Percentiles rank a stretch among this genome's conserved stretches.
Evolutionary conservation across 2,113 vertebrate genomes (phyloP).

Genomic region (Jaculus jaculus): DNA sequence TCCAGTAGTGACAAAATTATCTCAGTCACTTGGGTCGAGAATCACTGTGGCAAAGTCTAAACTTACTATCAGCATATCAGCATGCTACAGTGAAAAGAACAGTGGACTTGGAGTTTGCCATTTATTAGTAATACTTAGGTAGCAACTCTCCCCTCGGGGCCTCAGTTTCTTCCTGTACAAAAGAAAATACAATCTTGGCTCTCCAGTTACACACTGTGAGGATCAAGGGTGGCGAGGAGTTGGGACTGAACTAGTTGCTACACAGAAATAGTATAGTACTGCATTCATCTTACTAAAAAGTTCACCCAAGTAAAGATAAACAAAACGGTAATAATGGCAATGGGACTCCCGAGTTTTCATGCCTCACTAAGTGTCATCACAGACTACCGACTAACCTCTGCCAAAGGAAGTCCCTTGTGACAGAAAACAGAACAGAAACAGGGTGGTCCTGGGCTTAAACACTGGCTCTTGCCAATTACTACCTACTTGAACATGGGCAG

Average conservation of each 20-base stretch:
- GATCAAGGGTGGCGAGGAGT: neutral
- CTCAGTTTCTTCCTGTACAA: conserved; percentile 22
- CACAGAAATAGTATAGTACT: neutral
- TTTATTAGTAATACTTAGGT: neutral
- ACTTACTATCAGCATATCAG: neutral
- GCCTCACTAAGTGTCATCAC: conserved; percentile 11
- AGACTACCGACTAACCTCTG: neutral
- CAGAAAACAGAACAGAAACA: neutral
- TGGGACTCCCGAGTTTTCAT: conserved; percentile 28
- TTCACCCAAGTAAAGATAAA: conserved; percentile 28
- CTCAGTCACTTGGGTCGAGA: neutral
- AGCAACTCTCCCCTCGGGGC: neutral
- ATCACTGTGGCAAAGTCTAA: neutral
- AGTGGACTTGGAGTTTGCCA: neutral
- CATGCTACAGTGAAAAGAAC: neutral
- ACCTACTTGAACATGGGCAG: conserved; percentile 15
- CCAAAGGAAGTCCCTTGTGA: neutral
- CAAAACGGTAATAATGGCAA: conserved; percentile 22
- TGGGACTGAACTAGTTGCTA: neutral
- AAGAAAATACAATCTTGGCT: conserved; percentile 3
- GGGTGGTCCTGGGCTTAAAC: conserved; percentile 22
- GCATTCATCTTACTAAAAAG: conserved; percentile 32
- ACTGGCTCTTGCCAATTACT: neutral
- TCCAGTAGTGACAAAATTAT: neutral
- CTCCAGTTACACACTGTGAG: neutral